A percentile compares a stretch with the other conserved stretches of the same genome.
Evolutionary conservation across 2,888 invertebrate species (phyloP).

Genomic region (Caenorhabditis japonica): DNA sequence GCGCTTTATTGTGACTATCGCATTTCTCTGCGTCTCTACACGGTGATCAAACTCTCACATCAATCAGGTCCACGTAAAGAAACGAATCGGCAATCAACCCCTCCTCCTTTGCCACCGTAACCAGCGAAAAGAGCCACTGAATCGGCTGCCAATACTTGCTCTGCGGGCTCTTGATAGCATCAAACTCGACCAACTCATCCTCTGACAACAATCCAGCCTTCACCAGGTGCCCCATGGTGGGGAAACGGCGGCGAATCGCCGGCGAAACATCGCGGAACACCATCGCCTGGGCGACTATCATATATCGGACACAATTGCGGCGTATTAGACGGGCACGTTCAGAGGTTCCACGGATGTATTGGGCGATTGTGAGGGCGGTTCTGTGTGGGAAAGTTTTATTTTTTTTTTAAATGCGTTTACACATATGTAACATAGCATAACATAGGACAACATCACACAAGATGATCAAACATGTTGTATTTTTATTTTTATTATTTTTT

Average conservation of each 20-base stretch:
- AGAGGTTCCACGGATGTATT: constrained; percentile 62
- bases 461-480: no score
- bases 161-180: constrained; percentile 66
- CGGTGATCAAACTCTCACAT: constrained; percentile 49
- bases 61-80: constrained; percentile 68
- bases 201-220: constrained; percentile 68
- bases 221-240: constrained; percentile 70
- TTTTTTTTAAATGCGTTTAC: no score
- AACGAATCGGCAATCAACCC: constrained; percentile 63
- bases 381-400: no score
- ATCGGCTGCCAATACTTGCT: constrained; percentile 71
- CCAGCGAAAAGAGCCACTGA: constrained; percentile 63
- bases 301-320: constrained; percentile 69
- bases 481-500: no score
- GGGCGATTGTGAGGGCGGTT: constrained; percentile 64
- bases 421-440: not conserved
- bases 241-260: constrained; percentile 68
- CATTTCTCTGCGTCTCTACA: no score
- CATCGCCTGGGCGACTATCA: constrained; percentile 66
- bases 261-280: constrained; percentile 68
- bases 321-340: constrained; percentile 65
- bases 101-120: constrained; percentile 49
- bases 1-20: no score
- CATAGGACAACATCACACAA: no score
- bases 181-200: constrained; percentile 67